These are phyloP conservation scores for Dexiosoma caninum DNA, from an alignment of 2,888 invertebrate species.

Conservation along the genomic window DNA sequence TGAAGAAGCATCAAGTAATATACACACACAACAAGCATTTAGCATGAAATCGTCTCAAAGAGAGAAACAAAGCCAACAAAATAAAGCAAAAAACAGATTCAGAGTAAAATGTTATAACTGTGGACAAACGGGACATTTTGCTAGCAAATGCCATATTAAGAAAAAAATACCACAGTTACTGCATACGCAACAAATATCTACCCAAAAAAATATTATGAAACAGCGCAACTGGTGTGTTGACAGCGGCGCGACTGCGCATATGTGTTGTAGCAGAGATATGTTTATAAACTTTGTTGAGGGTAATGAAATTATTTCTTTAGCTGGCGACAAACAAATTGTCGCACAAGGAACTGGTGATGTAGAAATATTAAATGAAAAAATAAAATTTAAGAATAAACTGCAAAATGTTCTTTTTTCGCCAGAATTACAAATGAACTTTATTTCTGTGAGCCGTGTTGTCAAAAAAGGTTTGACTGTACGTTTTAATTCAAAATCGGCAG, in stretches of 20 bases:
- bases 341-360: slow-evolving; percentile 28
- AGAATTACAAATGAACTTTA: slow-evolving; percentile 22
- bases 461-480: slow-evolving; percentile 7
- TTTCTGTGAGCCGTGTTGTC: slow-evolving; percentile 27
- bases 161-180: slow-evolving; percentile 13
- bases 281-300: slow-evolving; percentile 9
- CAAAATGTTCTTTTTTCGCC: slow-evolving; percentile 31
- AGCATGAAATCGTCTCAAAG: not conserved
- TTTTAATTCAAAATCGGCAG: slow-evolving; percentile 10
- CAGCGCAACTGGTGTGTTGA: slow-evolving; percentile 1
- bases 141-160: not conserved
- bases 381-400: not conserved
- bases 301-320: not conserved
- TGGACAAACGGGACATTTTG: slow-evolving; percentile 16
- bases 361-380: not conserved
- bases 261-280: slow-evolving; percentile 11
- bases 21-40: slow-evolving; percentile 40
- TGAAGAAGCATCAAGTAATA: not conserved
- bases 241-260: slow-evolving; percentile 28
- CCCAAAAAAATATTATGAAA: not conserved
- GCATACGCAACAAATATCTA: not conserved
- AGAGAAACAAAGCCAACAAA: slow-evolving; percentile 7
- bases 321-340: slow-evolving; percentile 9
- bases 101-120: slow-evolving; percentile 15
- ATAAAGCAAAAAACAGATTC: not conserved